Base-by-base conservation (phyloP, 1,140 invertebrate species). In the Cydia fagiglandana region DNA sequence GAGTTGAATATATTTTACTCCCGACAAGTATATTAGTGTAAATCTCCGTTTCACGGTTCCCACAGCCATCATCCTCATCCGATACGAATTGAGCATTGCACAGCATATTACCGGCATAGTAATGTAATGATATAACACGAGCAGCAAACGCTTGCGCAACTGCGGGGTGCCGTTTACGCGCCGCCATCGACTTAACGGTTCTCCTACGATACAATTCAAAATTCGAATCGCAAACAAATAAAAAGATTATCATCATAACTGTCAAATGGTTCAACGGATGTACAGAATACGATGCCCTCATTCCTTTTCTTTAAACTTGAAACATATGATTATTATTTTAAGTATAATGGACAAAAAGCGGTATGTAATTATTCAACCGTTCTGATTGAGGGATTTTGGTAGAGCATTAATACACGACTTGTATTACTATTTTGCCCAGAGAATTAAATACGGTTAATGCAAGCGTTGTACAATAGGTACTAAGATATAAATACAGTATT, bases 101-200 rank as follows among this genome's bases (percentile, higher is more conserved):
- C 66, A 38, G 66, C 66, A 70, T 38, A 70, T 73, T 64, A 64
- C 13, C 66, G 66, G 75, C 76, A 76, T 41, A 24, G 74, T 77
- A 77, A 73, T 77, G 75, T 73, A 76, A 73, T 76, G 75, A 76
- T 50, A 76, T 76, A 76, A 76, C 75, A 56, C 28, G 34, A 38
- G 30, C 13, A 34, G 13, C 30, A 9, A 38, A 64, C 61, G 74
- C 30, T 70, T 76, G 66, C 75, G 75, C 75, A 76, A 76, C 75
- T 47, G n/a, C 74, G 77, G 79, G 79, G 64, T 61, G 74, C 50
- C 66, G 66, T 41, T 70, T 70, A 80, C 73, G 77, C 76, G 77
- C 76, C 61, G 76, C 70, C 73, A 78, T 81, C 82, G 75, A 75
- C 47, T 80, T 84, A 84, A 84, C 82, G 79, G 81, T 82, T 64